Evolutionary conservation across 2,888 invertebrate species (phyloP), one percentile per base, ranked within the genome.

Genomic region (Drosophila putrida): DNA sequence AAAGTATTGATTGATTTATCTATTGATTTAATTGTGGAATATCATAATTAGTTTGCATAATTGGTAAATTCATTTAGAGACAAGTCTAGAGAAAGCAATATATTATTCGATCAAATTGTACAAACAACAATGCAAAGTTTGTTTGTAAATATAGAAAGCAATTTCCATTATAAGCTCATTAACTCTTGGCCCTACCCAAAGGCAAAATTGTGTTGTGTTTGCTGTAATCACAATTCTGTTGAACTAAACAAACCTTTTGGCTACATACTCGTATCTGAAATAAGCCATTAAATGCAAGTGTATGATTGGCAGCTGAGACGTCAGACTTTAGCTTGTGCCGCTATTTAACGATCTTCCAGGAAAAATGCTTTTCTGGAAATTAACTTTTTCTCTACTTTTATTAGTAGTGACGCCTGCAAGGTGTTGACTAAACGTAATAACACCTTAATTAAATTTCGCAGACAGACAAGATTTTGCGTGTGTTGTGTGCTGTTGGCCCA

Each of bases 381-480:
- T 75, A 85, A 78, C 81, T 79, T 76, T 70, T 61, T 57, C 9
- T 43, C 33, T 15, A 3, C 20, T 15, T 28, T 15, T 47, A 39
- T 28, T 44, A 35, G 58, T 33, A 50, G 69, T 63, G 54, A 86
- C 82, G 86, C 80, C 82, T 79, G 71, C 69, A 75, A 86, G 86
- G 86, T 88, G 86, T 86, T 86, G 86, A 86, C 80, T 82, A 80
- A 66, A 70, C 75, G 80, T 80, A 86, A 81, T 80, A 72, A 83
- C 74, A 75, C 82, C 84, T 82, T 86, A 86, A 86, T 88, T 88
- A 88, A 86, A 86, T 82, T 88, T 80, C n/a, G 46, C 83, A 78
- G 79, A 73, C 79, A 51, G 60, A 27, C 41, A n/a, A 13, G 28
- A 3, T 46, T 59, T 49, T 62, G 68, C 68, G 68, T 64, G 72